These are phyloP conservation scores for Zaprionus nigranus DNA, from an alignment of 1,140 invertebrate species.

Conservation along the genomic window DNA sequence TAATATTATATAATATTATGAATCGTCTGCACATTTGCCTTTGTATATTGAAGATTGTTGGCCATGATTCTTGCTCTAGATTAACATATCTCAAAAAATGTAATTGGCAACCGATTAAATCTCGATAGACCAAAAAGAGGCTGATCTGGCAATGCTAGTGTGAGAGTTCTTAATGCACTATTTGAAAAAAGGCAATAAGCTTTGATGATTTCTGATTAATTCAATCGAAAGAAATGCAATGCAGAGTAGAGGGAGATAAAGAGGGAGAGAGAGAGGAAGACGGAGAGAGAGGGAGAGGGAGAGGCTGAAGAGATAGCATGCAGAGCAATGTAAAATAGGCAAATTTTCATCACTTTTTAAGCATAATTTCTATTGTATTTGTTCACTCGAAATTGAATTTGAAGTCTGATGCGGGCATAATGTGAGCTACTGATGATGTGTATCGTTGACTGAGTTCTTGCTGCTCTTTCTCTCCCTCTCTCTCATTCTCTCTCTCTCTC, in stretches of 20 bases:
- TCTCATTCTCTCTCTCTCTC: background rate
- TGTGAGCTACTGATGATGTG: conserved; percentile 46
- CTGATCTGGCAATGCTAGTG: no score
- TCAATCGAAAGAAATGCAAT: background rate
- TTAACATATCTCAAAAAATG: no score
- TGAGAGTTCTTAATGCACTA: no score
- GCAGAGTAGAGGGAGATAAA: background rate
- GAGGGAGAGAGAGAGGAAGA: background rate
- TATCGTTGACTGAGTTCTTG: conserved; percentile 10
- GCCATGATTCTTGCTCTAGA: no score
- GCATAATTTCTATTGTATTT: conserved; percentile 36
- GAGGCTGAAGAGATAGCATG: no score
- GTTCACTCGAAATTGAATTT: conserved; percentile 35
- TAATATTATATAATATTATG: no score
- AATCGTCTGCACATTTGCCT: no score
- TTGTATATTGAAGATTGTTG: no score
- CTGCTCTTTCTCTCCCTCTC: background rate
- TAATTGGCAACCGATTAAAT: no score
- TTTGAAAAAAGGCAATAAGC: background rate
- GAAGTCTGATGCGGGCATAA: conserved; percentile 36
- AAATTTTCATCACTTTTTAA: background rate
- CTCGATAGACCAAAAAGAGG: no score
- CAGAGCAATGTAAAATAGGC: no score
- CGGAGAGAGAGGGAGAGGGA: rapidly evolving
- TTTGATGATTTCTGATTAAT: background rate